Base-by-base conservation (phyloP, 2,888 invertebrate species). In the Drosophila helvetica region DNA sequence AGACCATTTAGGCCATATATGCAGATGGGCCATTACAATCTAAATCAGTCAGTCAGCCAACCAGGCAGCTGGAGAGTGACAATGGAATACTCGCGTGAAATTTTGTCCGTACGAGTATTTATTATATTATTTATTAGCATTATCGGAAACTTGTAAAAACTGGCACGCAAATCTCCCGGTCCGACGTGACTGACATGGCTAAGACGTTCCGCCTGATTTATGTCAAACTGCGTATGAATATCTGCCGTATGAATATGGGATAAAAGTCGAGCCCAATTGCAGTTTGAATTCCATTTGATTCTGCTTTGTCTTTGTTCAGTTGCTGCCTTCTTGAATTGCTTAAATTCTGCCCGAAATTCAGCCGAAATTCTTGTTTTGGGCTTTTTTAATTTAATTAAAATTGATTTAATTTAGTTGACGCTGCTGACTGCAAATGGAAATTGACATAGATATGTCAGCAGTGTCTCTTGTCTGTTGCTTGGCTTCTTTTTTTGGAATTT, bases 331-430 rank as follows among this genome's bases (percentile, higher is more conserved):
- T 69, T 46, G 51, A 30, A 69, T 67, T 61, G 54, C 59, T 50
- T 42, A 18, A 27, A 17, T 33, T n/a, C n/a, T 22, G 12, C 5
- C 18, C 43, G 12, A 61, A 61, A 47, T 10, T 43, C 25, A 38
- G 25, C 19, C 12, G 70, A 53, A 22, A 50, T 22, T 45, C 45
- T 51, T 22, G 54, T 46, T 71, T 57, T 63, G 52, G 56, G 55
- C 48, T 69, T 56, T 60, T 75, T 82, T 82, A 87, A 87, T 87
- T 84, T 63, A 86, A 84, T 85, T 84, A 81, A 81, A 78, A 68
- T 64, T 55, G 52, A 71, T 68, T 74, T 33, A 58, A 67, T 75
- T 78, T 74, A 55, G 66, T 75, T 73, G 77, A 74, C 64, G 42
- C 47, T 3, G 58, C 50, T 59, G 18, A 61, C 70, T 77, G 68